Evolutionary conservation across 2,797 vertebrate genomes (phyloP).

Genomic region (Sebastes glaucus): DNA sequence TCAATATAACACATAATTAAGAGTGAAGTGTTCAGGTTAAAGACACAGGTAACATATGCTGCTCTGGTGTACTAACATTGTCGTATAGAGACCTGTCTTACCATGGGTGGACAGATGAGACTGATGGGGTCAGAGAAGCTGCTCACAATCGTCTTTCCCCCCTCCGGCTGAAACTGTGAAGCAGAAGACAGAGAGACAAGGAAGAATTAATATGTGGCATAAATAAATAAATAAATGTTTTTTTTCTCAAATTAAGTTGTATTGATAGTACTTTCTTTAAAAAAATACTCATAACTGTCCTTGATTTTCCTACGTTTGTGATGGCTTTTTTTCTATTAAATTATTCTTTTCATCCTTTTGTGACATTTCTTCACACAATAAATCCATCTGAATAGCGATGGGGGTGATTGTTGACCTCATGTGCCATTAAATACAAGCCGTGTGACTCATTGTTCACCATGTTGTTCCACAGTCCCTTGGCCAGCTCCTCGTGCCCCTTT

Average conservation of each 20-base stretch:
- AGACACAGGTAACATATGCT: background rate
- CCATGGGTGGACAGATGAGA: conserved; percentile 82
- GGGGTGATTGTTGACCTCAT: background rate
- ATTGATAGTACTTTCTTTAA: background rate
- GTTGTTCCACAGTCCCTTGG: conserved; percentile 88
- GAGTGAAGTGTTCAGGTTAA: background rate
- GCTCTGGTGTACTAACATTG: background rate
- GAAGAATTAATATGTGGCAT: background rate
- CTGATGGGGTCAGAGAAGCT: conserved; percentile 82
- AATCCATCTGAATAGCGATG: background rate
- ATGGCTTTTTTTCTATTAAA: background rate
- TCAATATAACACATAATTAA: background rate
- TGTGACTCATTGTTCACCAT: conserved; percentile 77
- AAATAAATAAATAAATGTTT: too few relatives aligned
- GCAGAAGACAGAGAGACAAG: background rate
- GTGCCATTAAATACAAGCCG: background rate
- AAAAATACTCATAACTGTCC: background rate
- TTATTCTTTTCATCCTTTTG: background rate
- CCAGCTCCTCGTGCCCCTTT: conserved; percentile 86
- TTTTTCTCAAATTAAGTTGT: background rate
- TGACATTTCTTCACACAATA: background rate
- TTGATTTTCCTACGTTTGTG: background rate
- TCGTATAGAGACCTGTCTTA: conserved; percentile 43
- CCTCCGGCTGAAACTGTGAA: conserved; percentile 83
- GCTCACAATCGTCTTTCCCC: conserved; percentile 77